Conservation (phyloP, 2,888 invertebrate species). For the Amphimallon solstitiale region DNA sequence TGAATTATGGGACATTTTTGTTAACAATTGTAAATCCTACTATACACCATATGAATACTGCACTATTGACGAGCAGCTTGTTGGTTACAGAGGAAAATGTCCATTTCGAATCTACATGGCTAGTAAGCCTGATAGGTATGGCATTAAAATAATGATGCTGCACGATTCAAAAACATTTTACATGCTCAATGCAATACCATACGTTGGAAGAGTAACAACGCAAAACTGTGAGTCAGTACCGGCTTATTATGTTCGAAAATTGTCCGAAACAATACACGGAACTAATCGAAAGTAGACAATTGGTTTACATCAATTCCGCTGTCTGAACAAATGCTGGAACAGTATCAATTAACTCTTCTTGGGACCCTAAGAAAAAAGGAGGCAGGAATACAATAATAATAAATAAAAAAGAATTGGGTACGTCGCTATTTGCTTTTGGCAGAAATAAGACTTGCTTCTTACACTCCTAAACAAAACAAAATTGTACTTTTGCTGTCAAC, state of each 20-base stretch:
- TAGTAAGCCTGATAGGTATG: slow-evolving; percentile 55
- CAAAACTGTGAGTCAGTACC: slow-evolving; percentile 36
- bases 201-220: slow-evolving; percentile 44
- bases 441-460: neutral
- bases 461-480: no score
- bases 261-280: slow-evolving; percentile 1
- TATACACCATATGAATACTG: slow-evolving; percentile 44
- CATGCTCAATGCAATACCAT: slow-evolving; percentile 53
- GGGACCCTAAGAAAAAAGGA: neutral
- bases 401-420: neutral
- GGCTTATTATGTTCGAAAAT: neutral
- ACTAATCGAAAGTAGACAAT: neutral
- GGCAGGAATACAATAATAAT: neutral
- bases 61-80: slow-evolving; percentile 53
- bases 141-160: slow-evolving; percentile 54
- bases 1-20: slow-evolving; percentile 49
- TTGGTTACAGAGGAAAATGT: slow-evolving; percentile 48
- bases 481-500: no score
- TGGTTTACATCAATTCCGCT: neutral
- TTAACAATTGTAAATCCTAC: slow-evolving; percentile 43
- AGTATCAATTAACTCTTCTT: neutral
- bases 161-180: slow-evolving; percentile 55
- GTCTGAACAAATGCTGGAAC: neutral
- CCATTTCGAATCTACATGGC: no score
- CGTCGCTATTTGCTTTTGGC: neutral